Evolutionary conservation across 1,140 invertebrate genomes (phyloP).

Genomic region (Magallana ariakensis): DNA sequence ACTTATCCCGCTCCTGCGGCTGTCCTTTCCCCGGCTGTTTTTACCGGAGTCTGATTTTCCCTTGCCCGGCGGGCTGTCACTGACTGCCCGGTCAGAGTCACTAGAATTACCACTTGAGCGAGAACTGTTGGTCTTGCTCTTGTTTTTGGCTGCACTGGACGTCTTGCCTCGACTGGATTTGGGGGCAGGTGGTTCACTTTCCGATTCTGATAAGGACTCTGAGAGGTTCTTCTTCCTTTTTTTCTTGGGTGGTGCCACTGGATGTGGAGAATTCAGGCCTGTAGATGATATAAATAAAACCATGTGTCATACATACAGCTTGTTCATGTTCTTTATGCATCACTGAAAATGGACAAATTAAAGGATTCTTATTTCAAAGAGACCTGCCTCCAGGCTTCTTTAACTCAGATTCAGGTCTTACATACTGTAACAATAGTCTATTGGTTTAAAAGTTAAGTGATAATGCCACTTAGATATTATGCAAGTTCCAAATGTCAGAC

Average conservation of each 20-base stretch:
- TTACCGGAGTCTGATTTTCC: conserved; percentile 6
- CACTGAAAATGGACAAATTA: too few species aligned
- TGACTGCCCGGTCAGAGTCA: conserved; percentile 17
- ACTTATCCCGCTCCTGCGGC: conserved; percentile 1
- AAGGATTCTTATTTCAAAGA: too few species aligned
- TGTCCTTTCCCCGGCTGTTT: conserved; percentile 38
- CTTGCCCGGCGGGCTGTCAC: conserved; percentile 36
- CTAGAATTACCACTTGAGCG: conserved; percentile 56
- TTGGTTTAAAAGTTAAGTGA: too few species aligned
- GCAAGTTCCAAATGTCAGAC: too few species aligned
- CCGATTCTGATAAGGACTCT: conserved; percentile 48
- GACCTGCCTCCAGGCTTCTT: too few species aligned
- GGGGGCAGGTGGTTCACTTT: conserved; percentile 40
- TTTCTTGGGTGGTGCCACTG: conserved; percentile 42
- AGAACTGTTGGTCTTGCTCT: conserved; percentile 40
- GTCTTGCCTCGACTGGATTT: conserved; percentile 46
- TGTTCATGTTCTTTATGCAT: too few species aligned
- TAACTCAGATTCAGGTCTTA: too few species aligned
- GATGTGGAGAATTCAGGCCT: conserved; percentile 38
- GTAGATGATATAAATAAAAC: neutral
- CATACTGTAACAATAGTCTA: too few species aligned
- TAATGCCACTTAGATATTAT: too few species aligned
- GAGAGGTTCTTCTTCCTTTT: conserved; percentile 53
- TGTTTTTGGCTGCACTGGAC: neutral
- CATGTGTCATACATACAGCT: too few species aligned